These are phyloP conservation scores for Thamnaconus septentrionalis DNA, from an alignment of 2,113 vertebrate genomes.

Conservation along the genomic window DNA sequence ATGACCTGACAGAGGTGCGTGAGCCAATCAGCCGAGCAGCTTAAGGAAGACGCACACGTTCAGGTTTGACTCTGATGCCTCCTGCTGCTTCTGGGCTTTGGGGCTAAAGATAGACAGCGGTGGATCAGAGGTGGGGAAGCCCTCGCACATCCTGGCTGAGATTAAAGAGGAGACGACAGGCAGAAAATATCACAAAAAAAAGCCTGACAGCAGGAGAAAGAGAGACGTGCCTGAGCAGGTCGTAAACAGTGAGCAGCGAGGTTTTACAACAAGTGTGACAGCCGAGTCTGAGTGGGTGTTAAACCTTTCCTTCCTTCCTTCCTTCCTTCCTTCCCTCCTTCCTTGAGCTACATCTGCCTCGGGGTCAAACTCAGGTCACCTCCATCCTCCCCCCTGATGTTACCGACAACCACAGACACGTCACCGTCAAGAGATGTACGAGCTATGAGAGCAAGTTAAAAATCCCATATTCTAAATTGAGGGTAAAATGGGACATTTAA, in stretches of 20 bases:
- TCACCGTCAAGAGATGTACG: too few relatives aligned
- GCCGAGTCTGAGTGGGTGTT: conserved; percentile 27
- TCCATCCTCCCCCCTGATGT: too few relatives aligned
- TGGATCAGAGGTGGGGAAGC: conserved; percentile 37
- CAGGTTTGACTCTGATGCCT: conserved; percentile 25
- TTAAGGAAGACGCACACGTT: conserved; percentile 37
- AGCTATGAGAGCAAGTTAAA: too few relatives aligned
- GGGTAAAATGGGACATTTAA: too few relatives aligned
- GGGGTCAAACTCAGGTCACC: too few relatives aligned
- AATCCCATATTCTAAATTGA: too few relatives aligned
- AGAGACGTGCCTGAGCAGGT: conserved; percentile 13
- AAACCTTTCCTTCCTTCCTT: conserved; percentile 40
- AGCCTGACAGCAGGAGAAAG: background rate
- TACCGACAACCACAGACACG: too few relatives aligned
- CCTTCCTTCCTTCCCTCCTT: background rate
- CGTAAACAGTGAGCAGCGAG: conserved; percentile 18
- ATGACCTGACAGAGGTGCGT: conserved; percentile 29
- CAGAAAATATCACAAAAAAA: conserved; percentile 1
- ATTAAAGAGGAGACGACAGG: conserved; percentile 7
- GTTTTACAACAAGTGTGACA: conserved; percentile 2
- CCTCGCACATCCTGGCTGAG: conserved; percentile 17
- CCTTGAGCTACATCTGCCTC: too few relatives aligned
- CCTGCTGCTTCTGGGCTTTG: conserved; percentile 31
- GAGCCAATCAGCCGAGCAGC: conserved; percentile 43
- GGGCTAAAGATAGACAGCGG: conserved; percentile 42